Base-by-base conservation (phyloP, 2,113 vertebrate genomes). In the Nanorana parkeri region DNA sequence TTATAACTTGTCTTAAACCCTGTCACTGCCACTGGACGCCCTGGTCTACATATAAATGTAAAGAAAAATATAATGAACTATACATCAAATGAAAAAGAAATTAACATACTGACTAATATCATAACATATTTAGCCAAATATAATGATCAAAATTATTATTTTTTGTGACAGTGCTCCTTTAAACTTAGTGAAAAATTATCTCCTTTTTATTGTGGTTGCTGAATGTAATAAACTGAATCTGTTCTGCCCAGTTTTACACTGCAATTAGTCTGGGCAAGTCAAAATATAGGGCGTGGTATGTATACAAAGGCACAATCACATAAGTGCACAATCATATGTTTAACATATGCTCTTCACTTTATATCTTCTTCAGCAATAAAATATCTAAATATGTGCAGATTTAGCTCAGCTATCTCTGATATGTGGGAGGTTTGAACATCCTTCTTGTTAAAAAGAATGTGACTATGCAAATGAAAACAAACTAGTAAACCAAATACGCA, bases 381-480 rank as follows among this genome's bases (percentile, higher is more conserved):
- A 58, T n/a, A 58, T 52, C 71, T n/a, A 73, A 73, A 58, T 73
- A 73, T 73, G 29, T 52, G 28, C 71, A 73, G 52, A 73, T 56
- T 29, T 58, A 58, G 24, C 23, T 28, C 23, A 56, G 71, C 19
- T 26, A 19, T 58, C 8, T 23, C 26, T 71, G 15, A 55, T 32
- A 26, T 73, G 52, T 73, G 52, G 71, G 54, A n/a, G 71, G 52
- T 29, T 26, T 56, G 26, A 73, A 73, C 13, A 56, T 24, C 15
- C 60, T 5, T 17, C 32, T 58, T 32, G 16, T 47, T 24, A 52
- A 19, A 80, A 41, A 41, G 17, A 36, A 19, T 15, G 15, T 60
- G 29, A 21, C 8, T 29, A 69, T 60, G 23, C 29, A 65, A 78
- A 54, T 67, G 24, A 56, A 36, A 78, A 15, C 28, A 32, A 68